Evolutionary conservation across 2,113 vertebrate genomes (phyloP).

Genomic region (Colaptes auratus): DNA sequence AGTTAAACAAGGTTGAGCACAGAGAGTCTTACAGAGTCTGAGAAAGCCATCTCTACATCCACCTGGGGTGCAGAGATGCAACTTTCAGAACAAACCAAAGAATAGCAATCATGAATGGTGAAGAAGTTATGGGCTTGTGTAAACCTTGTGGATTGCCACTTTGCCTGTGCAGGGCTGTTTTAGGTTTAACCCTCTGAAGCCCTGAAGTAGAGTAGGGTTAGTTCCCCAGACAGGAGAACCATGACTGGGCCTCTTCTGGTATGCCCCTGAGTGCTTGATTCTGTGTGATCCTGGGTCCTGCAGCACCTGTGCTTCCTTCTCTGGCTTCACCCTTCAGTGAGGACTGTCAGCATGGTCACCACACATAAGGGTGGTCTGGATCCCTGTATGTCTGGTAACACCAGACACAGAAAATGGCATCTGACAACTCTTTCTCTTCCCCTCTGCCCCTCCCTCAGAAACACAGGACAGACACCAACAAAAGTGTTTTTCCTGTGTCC

Average conservation of each 20-base stretch:
- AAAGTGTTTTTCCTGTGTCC: background rate
- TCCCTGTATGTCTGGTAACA: background rate
- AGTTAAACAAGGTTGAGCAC: background rate
- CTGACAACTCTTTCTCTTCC: background rate
- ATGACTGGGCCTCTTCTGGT: background rate
- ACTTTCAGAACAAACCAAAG: background rate
- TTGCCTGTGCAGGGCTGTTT: background rate
- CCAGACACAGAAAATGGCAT: background rate
- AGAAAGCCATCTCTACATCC: background rate
- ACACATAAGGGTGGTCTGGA: background rate
- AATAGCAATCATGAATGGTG: background rate
- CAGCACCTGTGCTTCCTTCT: background rate
- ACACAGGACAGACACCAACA: background rate
- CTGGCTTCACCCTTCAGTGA: background rate
- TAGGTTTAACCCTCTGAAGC: fast-evolving
- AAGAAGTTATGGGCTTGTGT: too few species aligned
- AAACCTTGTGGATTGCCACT: background rate
- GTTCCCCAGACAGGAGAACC: fast-evolving
- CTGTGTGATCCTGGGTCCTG: background rate
- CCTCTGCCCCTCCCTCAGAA: background rate
- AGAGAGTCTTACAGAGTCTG: fast-evolving
- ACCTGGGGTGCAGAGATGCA: background rate
- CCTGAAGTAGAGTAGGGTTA: background rate
- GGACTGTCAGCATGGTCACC: too few species aligned
- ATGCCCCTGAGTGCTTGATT: background rate